These are phyloP conservation scores for Paradisaea rubra DNA, from an alignment of 2,113 vertebrate species.

Conservation along the genomic window DNA sequence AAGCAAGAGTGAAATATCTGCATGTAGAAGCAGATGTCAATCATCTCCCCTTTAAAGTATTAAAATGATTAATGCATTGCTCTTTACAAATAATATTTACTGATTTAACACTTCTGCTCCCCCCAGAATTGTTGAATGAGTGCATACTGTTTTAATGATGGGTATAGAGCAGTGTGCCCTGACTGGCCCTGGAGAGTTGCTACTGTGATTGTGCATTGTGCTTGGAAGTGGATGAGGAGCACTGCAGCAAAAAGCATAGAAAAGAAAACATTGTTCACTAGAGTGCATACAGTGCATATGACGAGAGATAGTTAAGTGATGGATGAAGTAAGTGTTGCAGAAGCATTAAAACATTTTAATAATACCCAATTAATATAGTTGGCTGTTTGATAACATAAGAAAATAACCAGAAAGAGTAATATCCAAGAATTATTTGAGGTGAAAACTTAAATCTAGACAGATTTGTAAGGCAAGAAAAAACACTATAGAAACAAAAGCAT, in stretches of 20 bases:
- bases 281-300: neutral
- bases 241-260: neutral
- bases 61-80: neutral
- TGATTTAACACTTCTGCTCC: neutral
- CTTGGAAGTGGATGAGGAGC: neutral
- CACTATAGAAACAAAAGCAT: neutral
- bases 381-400: neutral
- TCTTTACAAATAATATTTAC: neutral
- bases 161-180: neutral
- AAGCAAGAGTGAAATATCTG: neutral
- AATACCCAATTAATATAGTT: neutral
- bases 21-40: neutral
- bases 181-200: neutral
- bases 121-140: neutral
- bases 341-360: neutral
- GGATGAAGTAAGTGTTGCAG: accelerated
- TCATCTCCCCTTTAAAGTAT: neutral
- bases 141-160: neutral
- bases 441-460: neutral
- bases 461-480: neutral
- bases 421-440: neutral
- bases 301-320: neutral
- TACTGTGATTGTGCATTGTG: neutral
- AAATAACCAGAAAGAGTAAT: neutral
- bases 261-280: neutral